These are phyloP conservation scores for Leptinotarsa undecemlineata DNA, from an alignment of 1,140 invertebrate species.

Conservation along the genomic window DNA sequence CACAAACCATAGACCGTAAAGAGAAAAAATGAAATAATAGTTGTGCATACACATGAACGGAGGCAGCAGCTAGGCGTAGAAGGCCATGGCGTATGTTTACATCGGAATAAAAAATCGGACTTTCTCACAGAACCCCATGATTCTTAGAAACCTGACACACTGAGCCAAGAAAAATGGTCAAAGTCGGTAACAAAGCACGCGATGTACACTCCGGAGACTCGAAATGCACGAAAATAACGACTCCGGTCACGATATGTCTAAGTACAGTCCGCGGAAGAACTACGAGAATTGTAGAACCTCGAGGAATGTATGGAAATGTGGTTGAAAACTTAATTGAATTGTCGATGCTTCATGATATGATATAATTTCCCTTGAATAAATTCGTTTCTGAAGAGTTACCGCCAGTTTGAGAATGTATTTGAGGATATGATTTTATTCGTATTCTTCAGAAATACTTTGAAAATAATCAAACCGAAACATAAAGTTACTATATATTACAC, in stretches of 20 bases:
- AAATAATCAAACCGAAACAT: no score
- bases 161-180: slow-evolving; percentile 51
- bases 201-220: slow-evolving; percentile 44
- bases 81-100: slow-evolving; percentile 44
- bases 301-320: background rate
- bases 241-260: slow-evolving; percentile 46
- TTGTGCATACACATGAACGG: slow-evolving; percentile 25
- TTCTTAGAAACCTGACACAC: slow-evolving; percentile 50
- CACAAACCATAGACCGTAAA: slow-evolving; percentile 27
- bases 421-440: no score
- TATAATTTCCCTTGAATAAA: background rate
- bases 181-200: slow-evolving; percentile 47
- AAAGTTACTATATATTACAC: no score
- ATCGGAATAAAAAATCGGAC: slow-evolving; percentile 43
- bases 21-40: slow-evolving; percentile 27
- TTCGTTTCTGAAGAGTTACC: no score
- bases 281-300: background rate
- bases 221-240: slow-evolving; percentile 44
- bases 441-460: no score
- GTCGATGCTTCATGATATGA: background rate
- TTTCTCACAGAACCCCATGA: slow-evolving; percentile 48
- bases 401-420: no score
- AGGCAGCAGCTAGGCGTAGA: slow-evolving; percentile 38
- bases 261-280: slow-evolving; percentile 29
- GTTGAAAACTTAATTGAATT: no score